These are phyloP conservation scores for Drosophila ficusphila DNA, from an alignment of 1,140 invertebrate genomes.

Conservation along the genomic window DNA sequence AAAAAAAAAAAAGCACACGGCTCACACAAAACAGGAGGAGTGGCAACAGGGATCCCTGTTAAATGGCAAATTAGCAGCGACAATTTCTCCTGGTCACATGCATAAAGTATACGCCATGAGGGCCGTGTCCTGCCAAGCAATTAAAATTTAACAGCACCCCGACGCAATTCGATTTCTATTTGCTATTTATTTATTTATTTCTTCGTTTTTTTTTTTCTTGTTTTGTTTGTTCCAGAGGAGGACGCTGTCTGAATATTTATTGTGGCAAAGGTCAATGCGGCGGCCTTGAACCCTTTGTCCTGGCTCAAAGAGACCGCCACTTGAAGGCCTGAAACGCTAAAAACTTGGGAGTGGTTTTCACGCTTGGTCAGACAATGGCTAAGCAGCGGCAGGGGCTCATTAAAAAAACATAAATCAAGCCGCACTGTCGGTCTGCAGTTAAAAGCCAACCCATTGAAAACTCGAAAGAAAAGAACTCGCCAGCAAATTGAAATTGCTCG, in stretches of 20 bases:
- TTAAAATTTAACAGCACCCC: constrained; percentile 69
- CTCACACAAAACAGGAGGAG: not conserved
- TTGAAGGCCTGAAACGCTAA: constrained; percentile 21
- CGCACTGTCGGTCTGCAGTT: constrained; percentile 28
- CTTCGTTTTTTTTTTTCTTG: not conserved
- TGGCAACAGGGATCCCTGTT: not conserved
- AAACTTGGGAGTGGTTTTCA: constrained; percentile 20
- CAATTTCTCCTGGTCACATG: constrained; percentile 43
- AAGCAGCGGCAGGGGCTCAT: constrained; percentile 45
- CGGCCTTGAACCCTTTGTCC: constrained; percentile 57
- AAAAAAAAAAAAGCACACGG: constrained; percentile 31
- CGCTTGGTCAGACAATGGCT: constrained; percentile 30
- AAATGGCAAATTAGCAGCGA: constrained; percentile 64
- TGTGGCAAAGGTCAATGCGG: constrained; percentile 52
- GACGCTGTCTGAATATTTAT: constrained; percentile 52
- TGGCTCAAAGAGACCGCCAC: not conserved
- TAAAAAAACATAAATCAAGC: constrained; percentile 79
- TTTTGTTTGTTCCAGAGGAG: not conserved
- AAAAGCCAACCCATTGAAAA: constrained; percentile 36
- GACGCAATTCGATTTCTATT: constrained; percentile 35
- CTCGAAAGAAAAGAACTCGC: constrained; percentile 24
- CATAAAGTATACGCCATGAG: constrained; percentile 51
- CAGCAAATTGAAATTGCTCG: constrained; percentile 41
- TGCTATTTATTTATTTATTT: constrained; percentile 14
- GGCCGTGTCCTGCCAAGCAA: constrained; percentile 48